phyloP scores from a whole-genome alignment of 2,797 vertebrate genomes.

The Protonibea diacanthus region DNA sequence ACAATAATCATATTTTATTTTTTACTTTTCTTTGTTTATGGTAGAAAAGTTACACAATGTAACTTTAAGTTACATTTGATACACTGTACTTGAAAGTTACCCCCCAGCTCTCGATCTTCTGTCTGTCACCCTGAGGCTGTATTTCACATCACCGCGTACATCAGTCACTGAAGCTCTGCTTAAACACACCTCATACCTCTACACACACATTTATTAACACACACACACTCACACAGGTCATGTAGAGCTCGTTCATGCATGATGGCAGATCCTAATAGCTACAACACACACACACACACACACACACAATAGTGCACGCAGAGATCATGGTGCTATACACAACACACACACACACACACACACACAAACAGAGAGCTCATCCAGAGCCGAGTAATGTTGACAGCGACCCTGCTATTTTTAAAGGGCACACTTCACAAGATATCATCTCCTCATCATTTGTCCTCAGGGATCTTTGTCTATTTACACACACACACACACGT shows the following conservation, averaged over 20 bases:
- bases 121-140: slow-evolving; percentile 63
- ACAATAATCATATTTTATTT: too few relatives aligned
- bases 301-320: neutral
- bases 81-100: neutral
- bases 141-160: slow-evolving; percentile 79
- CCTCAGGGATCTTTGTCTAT: slow-evolving; percentile 73
- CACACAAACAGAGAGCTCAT: slow-evolving; percentile 53
- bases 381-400: slow-evolving; percentile 74
- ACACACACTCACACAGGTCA: slow-evolving; percentile 36
- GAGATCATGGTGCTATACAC: slow-evolving; percentile 25
- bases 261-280: slow-evolving; percentile 68
- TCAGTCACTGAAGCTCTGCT: slow-evolving; percentile 70
- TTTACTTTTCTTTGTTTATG: too few relatives aligned
- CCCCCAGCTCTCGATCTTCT: slow-evolving; percentile 8
- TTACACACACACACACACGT: slow-evolving; percentile 49
- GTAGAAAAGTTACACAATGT: neutral
- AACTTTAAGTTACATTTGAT: too few relatives aligned
- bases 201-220: slow-evolving; percentile 53
- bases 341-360: slow-evolving; percentile 7
- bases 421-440: slow-evolving; percentile 83
- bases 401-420: slow-evolving; percentile 86
- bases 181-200: slow-evolving; percentile 69
- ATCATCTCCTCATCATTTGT: slow-evolving; percentile 79
- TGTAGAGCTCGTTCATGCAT: slow-evolving; percentile 57
- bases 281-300: neutral